A percentile compares a stretch with the other conserved stretches of the same genome.
Evolutionary conservation across 2,888 invertebrate genomes (phyloP).

Genomic region (Anagyrus pseudococci): DNA sequence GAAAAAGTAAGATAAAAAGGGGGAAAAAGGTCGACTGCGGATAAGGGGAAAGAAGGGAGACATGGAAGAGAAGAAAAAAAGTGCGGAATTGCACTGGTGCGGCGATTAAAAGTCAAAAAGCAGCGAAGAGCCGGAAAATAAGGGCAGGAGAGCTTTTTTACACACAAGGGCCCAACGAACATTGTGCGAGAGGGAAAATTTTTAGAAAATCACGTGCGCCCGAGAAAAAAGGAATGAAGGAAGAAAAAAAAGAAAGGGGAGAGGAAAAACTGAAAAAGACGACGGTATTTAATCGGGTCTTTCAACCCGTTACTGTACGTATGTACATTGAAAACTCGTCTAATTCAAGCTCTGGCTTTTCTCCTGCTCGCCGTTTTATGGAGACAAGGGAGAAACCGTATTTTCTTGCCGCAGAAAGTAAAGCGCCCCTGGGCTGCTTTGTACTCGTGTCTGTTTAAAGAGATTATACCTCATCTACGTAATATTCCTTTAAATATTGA

Average conservation of each 20-base stretch:
- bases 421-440: background rate
- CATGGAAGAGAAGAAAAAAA: background rate
- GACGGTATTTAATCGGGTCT: constrained; percentile 33
- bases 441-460: background rate
- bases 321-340: background rate
- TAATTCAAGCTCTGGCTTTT: constrained; percentile 24
- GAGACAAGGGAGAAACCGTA: constrained; percentile 6
- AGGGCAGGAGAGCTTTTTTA: background rate
- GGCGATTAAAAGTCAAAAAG: constrained; percentile 34
- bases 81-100: constrained; percentile 14
- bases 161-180: background rate
- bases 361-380: background rate
- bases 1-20: too few species aligned
- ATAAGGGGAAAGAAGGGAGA: too few species aligned
- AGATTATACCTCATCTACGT: constrained; percentile 2
- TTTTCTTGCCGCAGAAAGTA: background rate
- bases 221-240: background rate
- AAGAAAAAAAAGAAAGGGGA: constrained; percentile 29
- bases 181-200: constrained; percentile 1
- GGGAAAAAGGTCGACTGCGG: too few species aligned
- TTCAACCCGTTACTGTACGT: constrained; percentile 15
- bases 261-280: constrained; percentile 27
- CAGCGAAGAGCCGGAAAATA: constrained; percentile 12
- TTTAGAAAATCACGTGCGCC: background rate
- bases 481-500: background rate